Percentiles rank a stretch among this genome's conserved stretches.
These are phyloP conservation scores for Podargus strigoides DNA, from an alignment of 2,797 vertebrate species.

Conservation along the genomic window DNA sequence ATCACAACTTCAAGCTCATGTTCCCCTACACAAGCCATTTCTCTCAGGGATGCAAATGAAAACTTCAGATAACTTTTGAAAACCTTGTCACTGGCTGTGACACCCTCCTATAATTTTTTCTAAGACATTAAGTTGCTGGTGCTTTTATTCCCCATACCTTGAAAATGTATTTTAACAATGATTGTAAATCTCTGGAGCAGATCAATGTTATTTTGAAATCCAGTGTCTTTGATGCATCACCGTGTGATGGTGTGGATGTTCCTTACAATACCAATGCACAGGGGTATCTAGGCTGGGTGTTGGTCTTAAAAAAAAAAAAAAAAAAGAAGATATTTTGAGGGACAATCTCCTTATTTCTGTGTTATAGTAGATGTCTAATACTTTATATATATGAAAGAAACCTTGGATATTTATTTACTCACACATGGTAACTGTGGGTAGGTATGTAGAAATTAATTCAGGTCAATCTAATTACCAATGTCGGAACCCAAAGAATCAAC, in stretches of 20 bases:
- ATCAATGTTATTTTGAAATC: background rate
- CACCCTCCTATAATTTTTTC: accelerated
- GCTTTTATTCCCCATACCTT: background rate
- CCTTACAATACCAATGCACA: background rate
- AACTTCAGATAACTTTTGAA: background rate
- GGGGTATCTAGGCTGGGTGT: background rate
- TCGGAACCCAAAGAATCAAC: background rate
- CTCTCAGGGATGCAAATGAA: background rate
- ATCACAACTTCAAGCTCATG: accelerated
- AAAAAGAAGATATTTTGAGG: no score
- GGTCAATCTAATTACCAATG: background rate
- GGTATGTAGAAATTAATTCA: background rate
- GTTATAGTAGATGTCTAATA: background rate
- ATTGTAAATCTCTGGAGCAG: background rate
- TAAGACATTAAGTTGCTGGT: background rate
- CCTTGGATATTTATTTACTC: background rate
- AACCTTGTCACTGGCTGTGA: background rate
- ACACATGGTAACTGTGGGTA: background rate
- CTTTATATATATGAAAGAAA: background rate
- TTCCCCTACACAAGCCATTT: background rate
- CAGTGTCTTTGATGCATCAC: background rate
- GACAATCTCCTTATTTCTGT: background rate
- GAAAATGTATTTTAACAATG: background rate
- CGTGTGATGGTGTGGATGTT: background rate
- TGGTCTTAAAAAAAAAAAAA: no score